phyloP scores from a whole-genome alignment of 2,113 vertebrate genomes.

The Atrichornis clamosus region DNA sequence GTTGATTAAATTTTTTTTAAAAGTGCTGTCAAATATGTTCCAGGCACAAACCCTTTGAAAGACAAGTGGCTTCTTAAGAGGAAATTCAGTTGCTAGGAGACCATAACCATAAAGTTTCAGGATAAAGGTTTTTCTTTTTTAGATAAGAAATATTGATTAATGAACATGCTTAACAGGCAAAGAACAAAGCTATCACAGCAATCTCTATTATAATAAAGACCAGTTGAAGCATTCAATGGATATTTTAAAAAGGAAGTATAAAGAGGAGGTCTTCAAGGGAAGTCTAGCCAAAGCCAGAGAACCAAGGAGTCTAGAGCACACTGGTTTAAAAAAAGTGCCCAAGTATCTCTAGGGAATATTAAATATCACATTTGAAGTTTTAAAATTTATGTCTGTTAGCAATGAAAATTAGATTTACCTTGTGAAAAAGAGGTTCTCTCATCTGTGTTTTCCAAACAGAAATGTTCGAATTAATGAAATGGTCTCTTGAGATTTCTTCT shows the following conservation, averaged over 20 bases:
- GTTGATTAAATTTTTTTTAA: neutral
- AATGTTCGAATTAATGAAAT: neutral
- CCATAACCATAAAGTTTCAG: conserved; percentile 22
- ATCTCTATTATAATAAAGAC: conserved; percentile 29
- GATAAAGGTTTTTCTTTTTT: conserved; percentile 41
- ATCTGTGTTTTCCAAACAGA: neutral
- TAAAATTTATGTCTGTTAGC: neutral
- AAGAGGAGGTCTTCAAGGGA: conserved; percentile 26
- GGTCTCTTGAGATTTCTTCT: neutral
- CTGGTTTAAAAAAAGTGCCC: neutral
- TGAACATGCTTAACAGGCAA: conserved; percentile 21
- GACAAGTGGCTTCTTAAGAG: conserved; percentile 33
- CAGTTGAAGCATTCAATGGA: neutral
- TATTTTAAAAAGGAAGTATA: conserved; percentile 3
- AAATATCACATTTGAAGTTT: neutral
- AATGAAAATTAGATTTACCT: neutral
- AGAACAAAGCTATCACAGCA: conserved; percentile 39
- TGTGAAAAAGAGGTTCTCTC: neutral
- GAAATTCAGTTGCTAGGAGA: conserved; percentile 55
- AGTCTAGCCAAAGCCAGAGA: neutral
- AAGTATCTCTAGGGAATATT: neutral
- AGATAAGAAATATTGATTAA: conserved; percentile 56
- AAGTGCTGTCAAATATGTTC: conserved; percentile 20
- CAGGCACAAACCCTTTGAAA: conserved; percentile 14
- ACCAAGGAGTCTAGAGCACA: neutral